phyloP scores from a whole-genome alignment of 2,888 invertebrate species.

The Cremastobaeus sp. region DNA sequence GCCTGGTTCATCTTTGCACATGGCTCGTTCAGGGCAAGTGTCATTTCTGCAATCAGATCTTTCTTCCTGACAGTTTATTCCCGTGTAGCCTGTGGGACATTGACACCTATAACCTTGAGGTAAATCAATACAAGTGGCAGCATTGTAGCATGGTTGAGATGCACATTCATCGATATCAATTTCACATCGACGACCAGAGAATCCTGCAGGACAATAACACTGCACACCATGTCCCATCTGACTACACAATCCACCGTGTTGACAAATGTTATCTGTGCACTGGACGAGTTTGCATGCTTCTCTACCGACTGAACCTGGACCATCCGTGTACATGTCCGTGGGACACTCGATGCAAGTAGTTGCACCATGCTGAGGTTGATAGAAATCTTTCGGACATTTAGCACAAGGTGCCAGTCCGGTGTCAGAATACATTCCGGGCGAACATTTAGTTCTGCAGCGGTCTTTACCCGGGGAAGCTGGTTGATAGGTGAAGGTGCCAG shows the following conservation, averaged over 20 bases:
- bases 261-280: slow-evolving; percentile 92
- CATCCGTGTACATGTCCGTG: slow-evolving; percentile 91
- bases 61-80: slow-evolving; percentile 97
- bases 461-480: slow-evolving; percentile 92
- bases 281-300: slow-evolving; percentile 93
- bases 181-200: slow-evolving; percentile 95
- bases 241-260: slow-evolving; percentile 93
- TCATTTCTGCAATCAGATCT: slow-evolving; percentile 91
- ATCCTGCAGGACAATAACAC: slow-evolving; percentile 96
- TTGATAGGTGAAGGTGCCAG: slow-evolving; percentile 93
- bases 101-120: slow-evolving; percentile 95
- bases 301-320: slow-evolving; percentile 87
- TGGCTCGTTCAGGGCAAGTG: slow-evolving; percentile 96
- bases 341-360: slow-evolving; percentile 94
- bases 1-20: slow-evolving; percentile 97
- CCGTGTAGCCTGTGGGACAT: slow-evolving; percentile 91
- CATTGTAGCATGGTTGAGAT: slow-evolving; percentile 95
- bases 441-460: slow-evolving; percentile 91
- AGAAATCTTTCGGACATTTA: slow-evolving; percentile 94
- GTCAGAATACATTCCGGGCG: slow-evolving; percentile 93
- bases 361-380: slow-evolving; percentile 91
- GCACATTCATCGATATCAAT: slow-evolving; percentile 97
- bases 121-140: slow-evolving; percentile 93
- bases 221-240: slow-evolving; percentile 93
- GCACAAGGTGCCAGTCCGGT: slow-evolving; percentile 96